phyloP scores from a whole-genome alignment of 2,797 vertebrate genomes.

The Lacerta agilis region DNA sequence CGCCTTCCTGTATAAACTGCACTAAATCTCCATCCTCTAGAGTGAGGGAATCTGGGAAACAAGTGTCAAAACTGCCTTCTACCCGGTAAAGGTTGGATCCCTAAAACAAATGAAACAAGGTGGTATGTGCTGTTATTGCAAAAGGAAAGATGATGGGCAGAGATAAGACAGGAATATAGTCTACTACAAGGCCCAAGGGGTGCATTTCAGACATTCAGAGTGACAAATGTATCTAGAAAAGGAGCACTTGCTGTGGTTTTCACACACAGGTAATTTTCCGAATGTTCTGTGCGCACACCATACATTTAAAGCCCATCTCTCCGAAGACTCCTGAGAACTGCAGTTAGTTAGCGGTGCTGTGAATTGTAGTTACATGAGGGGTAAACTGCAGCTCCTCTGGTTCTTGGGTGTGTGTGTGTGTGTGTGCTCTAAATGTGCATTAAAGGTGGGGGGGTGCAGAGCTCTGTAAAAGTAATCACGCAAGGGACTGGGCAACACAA shows the following conservation, averaged over 20 bases:
- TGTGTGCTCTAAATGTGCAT: no score
- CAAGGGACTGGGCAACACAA: background rate
- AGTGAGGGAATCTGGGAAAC: slow-evolving; percentile 75
- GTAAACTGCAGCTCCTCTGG: no score
- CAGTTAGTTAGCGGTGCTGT: no score
- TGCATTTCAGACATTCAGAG: slow-evolving; percentile 17
- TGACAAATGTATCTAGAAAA: background rate
- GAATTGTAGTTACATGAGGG: no score
- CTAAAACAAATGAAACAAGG: slow-evolving; percentile 66
- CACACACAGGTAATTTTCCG: background rate
- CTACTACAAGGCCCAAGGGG: background rate
- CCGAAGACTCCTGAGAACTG: no score
- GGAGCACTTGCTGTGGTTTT: background rate
- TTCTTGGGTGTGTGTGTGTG: no score
- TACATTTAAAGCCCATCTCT: no score
- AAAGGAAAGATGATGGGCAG: background rate
- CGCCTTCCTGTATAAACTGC: slow-evolving; percentile 85
- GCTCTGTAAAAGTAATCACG: no score
- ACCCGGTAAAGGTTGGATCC: slow-evolving; percentile 82
- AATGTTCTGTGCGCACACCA: background rate
- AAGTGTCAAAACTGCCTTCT: slow-evolving; percentile 84
- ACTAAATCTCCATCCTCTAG: slow-evolving; percentile 84
- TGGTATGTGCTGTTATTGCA: slow-evolving; percentile 15
- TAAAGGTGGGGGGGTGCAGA: no score
- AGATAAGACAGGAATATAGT: rapidly evolving